Percentiles rank a stretch among this genome's conserved stretches.
Conservation (phyloP, 2,797 vertebrate species). For the Arctocebus calabarensis region DNA sequence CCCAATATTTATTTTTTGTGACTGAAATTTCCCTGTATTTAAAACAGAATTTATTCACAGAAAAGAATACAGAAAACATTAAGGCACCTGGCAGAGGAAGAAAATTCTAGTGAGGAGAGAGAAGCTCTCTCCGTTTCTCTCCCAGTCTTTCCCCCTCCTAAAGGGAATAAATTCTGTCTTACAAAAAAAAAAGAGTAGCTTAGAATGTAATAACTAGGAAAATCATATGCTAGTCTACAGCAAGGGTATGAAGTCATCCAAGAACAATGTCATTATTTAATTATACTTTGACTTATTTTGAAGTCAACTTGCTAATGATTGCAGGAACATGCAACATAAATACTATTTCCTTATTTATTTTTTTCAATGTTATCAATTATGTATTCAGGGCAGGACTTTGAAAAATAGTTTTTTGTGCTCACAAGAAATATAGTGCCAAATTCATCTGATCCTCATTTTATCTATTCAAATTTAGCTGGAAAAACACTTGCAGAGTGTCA, state of each 20-base stretch:
- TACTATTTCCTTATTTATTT: slow-evolving; percentile 74
- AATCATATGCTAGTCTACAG: slow-evolving; percentile 71
- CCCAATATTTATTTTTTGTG: slow-evolving; percentile 69
- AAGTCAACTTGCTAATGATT: slow-evolving; percentile 81
- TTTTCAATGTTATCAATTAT: slow-evolving; percentile 75
- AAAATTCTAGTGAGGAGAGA: too few relatives aligned
- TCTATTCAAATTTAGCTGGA: background rate
- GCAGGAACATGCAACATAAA: slow-evolving; percentile 82
- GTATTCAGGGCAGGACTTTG: slow-evolving; percentile 63
- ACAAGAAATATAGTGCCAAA: background rate
- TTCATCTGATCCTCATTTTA: background rate
- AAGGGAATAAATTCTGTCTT: too few relatives aligned
- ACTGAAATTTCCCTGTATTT: slow-evolving; percentile 71
- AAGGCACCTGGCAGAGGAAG: too few relatives aligned
- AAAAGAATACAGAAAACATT: too few relatives aligned
- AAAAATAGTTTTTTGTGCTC: slow-evolving; percentile 67
- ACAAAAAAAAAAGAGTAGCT: slow-evolving; percentile 38
- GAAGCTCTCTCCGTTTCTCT: too few relatives aligned
- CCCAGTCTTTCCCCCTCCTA: too few relatives aligned
- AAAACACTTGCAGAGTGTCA: background rate
- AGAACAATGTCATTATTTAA: slow-evolving; percentile 81
- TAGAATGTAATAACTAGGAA: slow-evolving; percentile 80
- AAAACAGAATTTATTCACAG: too few relatives aligned
- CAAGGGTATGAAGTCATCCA: slow-evolving; percentile 62
- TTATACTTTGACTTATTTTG: slow-evolving; percentile 80